These are phyloP conservation scores for Dusona sp. DNA, from an alignment of 2,888 invertebrate genomes.

Conservation along the genomic window DNA sequence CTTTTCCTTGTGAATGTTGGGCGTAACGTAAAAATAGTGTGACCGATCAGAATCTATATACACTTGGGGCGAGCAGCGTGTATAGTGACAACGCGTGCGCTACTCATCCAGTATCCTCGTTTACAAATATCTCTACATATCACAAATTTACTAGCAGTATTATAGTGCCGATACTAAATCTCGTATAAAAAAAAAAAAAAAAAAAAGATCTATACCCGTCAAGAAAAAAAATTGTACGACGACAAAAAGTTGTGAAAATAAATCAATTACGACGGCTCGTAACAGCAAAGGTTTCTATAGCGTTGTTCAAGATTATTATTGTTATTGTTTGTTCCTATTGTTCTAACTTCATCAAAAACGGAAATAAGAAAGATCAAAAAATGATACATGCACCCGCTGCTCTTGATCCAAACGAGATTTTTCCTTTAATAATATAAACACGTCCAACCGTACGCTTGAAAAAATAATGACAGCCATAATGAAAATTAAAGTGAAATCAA, in stretches of 20 bases:
- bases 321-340: not conserved
- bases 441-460: not conserved
- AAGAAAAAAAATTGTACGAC: not conserved
- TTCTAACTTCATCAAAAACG: not conserved
- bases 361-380: not conserved
- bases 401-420: not conserved
- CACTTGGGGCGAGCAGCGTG: slow-evolving; percentile 42
- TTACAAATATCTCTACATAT: not conserved
- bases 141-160: slow-evolving; percentile 22
- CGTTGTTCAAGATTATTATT: not conserved
- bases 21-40: slow-evolving; percentile 66
- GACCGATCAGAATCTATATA: slow-evolving; percentile 47
- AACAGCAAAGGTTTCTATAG: not conserved
- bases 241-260: not conserved
- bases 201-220: slow-evolving; percentile 28
- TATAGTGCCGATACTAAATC: not conserved
- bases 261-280: not conserved
- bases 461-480: not conserved
- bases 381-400: too few relatives aligned
- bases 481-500: not conserved
- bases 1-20: slow-evolving; percentile 49
- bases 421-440: not conserved
- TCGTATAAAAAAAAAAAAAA: slow-evolving; percentile 22
- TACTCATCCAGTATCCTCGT: slow-evolving; percentile 35
- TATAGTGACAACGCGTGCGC: slow-evolving; percentile 25